phyloP scores from a whole-genome alignment of 2,797 vertebrate species.

The Onychomys leucogaster region DNA sequence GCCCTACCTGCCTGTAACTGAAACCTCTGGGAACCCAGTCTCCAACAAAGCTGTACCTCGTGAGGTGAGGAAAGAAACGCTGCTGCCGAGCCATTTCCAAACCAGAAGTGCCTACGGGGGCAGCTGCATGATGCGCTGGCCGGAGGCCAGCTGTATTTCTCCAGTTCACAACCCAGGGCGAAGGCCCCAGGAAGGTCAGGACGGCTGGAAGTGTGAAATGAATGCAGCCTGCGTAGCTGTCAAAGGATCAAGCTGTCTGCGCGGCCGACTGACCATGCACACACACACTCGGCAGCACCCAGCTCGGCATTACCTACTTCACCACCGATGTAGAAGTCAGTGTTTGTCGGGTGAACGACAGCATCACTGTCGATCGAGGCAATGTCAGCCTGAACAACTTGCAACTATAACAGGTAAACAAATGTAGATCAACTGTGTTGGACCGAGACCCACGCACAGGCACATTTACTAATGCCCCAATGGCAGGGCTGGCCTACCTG shows the following conservation, averaged over 20 bases:
- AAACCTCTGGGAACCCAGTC: conserved; percentile 62
- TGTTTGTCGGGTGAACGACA: conserved; percentile 99
- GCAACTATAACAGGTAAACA: conserved; percentile 98
- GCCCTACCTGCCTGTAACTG: background rate
- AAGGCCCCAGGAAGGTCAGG: conserved; percentile 76
- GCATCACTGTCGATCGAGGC: conserved; percentile 98
- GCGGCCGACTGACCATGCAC: conserved; percentile 90
- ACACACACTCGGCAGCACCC: conserved; percentile 91
- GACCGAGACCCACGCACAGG: conserved; percentile 90
- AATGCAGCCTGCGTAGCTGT: conserved; percentile 90
- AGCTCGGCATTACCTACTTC: conserved; percentile 99
- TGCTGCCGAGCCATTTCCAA: conserved; percentile 71
- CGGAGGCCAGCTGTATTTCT: conserved; percentile 24
- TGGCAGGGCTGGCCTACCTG: conserved; percentile 89
- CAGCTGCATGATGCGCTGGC: conserved; percentile 13
- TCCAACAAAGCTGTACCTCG: conserved; percentile 68
- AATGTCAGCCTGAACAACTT: conserved; percentile 99
- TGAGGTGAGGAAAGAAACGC: conserved; percentile 4
- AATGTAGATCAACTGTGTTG: conserved; percentile 92
- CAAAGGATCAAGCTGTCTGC: conserved; percentile 87
- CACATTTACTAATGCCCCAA: conserved; percentile 91
- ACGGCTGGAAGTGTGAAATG: conserved; percentile 91
- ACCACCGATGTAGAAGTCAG: conserved; percentile 98
- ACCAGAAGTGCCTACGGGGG: conserved; percentile 69
- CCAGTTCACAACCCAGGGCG: conserved; percentile 44